These are phyloP conservation scores for Synergus japonicus DNA, from an alignment of 2,888 invertebrate genomes.

Conservation along the genomic window DNA sequence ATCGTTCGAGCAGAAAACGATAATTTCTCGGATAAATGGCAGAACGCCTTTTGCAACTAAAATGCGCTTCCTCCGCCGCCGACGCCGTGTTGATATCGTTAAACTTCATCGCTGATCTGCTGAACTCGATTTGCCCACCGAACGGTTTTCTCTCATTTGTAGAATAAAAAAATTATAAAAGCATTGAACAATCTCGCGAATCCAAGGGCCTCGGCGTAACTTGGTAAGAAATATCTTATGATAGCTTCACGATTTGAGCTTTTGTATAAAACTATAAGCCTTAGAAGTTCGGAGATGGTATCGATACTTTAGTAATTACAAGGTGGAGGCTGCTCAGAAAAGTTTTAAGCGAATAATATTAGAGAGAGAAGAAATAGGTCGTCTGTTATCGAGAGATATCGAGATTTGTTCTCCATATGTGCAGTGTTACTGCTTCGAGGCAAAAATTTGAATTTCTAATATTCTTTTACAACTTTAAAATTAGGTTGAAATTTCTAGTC, in stretches of 20 bases:
- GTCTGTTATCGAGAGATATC: background rate
- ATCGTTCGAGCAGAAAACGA: background rate
- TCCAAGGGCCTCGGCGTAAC: conserved; percentile 6
- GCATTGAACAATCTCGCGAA: conserved; percentile 29
- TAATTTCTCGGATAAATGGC: conserved; percentile 29
- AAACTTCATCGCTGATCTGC: conserved; percentile 11
- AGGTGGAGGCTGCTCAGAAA: conserved; percentile 35
- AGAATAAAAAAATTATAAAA: conserved; percentile 29
- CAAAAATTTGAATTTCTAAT: background rate
- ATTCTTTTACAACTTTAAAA: background rate
- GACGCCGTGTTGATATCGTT: background rate
- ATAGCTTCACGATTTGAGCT: conserved; percentile 38
- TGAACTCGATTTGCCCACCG: conserved; percentile 35
- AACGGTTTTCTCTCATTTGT: conserved; percentile 36
- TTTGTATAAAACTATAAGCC: conserved; percentile 24
- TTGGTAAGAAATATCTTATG: background rate
- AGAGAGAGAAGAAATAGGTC: conserved; percentile 35
- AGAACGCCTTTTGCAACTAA: conserved; percentile 9
- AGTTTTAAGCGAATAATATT: conserved; percentile 8
- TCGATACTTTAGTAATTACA: conserved; percentile 15
- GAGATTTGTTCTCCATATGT: conserved; percentile 11
- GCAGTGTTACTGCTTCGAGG: background rate
- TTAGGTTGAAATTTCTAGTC: too few species aligned
- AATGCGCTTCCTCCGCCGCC: background rate
- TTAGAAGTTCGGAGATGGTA: conserved; percentile 20